A percentile compares a stretch with the other conserved stretches of the same genome.
These are phyloP conservation scores for Gasteruption jaculator DNA, from an alignment of 2,888 invertebrate species.

Conservation along the genomic window DNA sequence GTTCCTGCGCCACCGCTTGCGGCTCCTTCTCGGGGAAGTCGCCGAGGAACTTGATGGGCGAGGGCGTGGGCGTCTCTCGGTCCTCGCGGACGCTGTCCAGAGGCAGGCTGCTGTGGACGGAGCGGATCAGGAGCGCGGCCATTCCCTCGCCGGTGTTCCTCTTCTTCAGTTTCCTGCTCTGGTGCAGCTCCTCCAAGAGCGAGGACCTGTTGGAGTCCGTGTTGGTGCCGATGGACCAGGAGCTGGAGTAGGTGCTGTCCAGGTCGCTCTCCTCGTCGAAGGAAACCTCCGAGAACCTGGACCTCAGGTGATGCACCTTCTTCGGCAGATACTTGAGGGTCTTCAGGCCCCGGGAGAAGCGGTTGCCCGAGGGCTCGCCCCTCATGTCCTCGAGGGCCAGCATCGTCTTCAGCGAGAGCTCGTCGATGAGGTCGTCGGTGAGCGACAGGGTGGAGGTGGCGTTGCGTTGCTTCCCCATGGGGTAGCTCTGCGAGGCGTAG, in stretches of 20 bases:
- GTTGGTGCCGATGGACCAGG: slow-evolving; percentile 31
- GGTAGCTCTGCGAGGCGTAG: slow-evolving; percentile 14
- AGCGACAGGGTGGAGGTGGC: slow-evolving; percentile 36
- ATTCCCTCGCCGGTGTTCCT: slow-evolving; percentile 59
- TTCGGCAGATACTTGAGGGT: slow-evolving; percentile 62
- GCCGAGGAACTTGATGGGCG: slow-evolving; percentile 33
- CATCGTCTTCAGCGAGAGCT: slow-evolving; percentile 44
- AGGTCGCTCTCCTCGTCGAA: slow-evolving; percentile 51
- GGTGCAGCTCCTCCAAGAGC: slow-evolving; percentile 26
- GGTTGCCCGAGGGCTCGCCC: slow-evolving; percentile 53
- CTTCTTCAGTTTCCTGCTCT: slow-evolving; percentile 30
- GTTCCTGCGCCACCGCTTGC: not conserved
- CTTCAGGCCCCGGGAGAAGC: slow-evolving; percentile 59
- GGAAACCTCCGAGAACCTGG: slow-evolving; percentile 55
- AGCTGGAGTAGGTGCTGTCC: slow-evolving; percentile 37
- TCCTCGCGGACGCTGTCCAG: slow-evolving; percentile 42
- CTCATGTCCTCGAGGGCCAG: slow-evolving; percentile 62
- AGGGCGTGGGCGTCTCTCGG: slow-evolving; percentile 36
- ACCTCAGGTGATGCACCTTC: slow-evolving; percentile 61
- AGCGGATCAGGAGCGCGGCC: slow-evolving; percentile 64
- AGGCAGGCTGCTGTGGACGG: slow-evolving; percentile 50
- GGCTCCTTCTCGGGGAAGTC: slow-evolving; percentile 6
- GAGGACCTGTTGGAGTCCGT: slow-evolving; percentile 35
- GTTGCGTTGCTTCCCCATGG: slow-evolving; percentile 22
- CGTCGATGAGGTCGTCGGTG: slow-evolving; percentile 45